Evolutionary conservation across 1,140 invertebrate species (phyloP).

Genomic region (Phthorimaea operculella): DNA sequence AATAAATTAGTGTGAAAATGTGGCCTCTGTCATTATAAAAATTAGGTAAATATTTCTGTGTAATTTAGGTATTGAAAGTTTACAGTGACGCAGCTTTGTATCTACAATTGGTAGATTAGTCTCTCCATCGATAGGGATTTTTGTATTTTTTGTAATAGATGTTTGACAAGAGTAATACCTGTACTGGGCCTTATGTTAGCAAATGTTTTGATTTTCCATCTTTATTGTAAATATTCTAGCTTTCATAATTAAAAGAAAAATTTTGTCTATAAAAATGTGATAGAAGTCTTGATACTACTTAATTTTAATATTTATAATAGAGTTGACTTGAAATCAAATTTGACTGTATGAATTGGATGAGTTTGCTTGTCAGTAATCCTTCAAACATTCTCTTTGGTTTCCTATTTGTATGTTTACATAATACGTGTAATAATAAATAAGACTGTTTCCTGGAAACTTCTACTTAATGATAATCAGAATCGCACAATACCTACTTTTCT

Average conservation of each 20-base stretch:
- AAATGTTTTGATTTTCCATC: not conserved
- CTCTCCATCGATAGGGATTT: conserved; percentile 15
- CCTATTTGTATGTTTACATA: conserved; percentile 18
- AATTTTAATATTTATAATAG: not conserved
- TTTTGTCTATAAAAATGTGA: not conserved
- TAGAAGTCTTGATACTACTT: not conserved
- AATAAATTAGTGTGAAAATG: not conserved
- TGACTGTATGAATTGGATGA: not conserved
- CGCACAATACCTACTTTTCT: conserved; percentile 43
- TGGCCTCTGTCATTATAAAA: not conserved
- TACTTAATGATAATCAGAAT: conserved; percentile 27
- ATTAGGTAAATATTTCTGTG: too few species aligned
- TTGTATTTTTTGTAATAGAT: conserved; percentile 44
- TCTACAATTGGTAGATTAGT: not conserved
- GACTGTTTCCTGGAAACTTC: conserved; percentile 36
- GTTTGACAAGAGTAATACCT: conserved; percentile 9
- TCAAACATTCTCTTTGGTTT: conserved; percentile 10
- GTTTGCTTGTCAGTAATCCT: not conserved
- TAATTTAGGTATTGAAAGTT: too few species aligned
- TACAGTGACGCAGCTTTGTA: not conserved
- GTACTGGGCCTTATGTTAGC: not conserved
- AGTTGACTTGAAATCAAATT: not conserved
- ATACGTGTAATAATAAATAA: conserved; percentile 20
- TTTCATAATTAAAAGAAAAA: not conserved
- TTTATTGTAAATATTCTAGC: not conserved